A percentile compares a stretch with the other conserved stretches of the same genome.
Conservation (phyloP, 2,113 vertebrate genomes). For the Nyctereutes procyonoides region DNA sequence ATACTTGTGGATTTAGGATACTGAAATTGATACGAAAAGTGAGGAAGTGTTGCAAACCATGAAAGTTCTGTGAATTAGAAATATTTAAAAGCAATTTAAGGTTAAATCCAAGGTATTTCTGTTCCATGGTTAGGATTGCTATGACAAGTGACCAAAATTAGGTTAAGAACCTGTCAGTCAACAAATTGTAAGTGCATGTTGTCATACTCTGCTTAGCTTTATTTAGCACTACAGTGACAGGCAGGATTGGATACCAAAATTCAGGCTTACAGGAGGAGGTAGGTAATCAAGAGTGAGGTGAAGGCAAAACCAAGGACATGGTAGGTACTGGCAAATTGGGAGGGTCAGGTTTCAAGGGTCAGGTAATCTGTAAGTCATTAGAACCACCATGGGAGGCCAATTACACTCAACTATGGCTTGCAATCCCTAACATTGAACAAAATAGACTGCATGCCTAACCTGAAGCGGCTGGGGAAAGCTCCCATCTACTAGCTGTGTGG, state of each 20-base stretch:
- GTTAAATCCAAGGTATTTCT: neutral
- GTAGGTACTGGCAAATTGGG: neutral
- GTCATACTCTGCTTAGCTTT: neutral
- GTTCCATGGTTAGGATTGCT: neutral
- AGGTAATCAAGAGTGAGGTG: neutral
- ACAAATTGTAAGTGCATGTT: neutral
- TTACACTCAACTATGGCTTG: neutral
- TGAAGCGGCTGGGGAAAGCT: neutral
- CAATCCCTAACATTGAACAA: neutral
- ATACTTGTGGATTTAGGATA: neutral
- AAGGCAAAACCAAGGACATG: neutral
- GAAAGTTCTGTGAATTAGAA: neutral
- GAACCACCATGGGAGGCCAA: neutral
- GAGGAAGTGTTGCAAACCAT: neutral
- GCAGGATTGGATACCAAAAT: neutral
- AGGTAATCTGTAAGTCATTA: neutral
- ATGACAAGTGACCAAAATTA: neutral
- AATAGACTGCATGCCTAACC: neutral
- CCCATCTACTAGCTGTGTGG: neutral
- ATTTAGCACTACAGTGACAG: neutral
- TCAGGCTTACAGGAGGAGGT: neutral
- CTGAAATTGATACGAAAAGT: neutral
- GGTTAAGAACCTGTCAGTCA: neutral
- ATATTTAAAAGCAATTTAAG: neutral
- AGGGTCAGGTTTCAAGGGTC: neutral